These are phyloP conservation scores for Trissolcus basalis DNA, from an alignment of 1,140 invertebrate species.

Conservation along the genomic window DNA sequence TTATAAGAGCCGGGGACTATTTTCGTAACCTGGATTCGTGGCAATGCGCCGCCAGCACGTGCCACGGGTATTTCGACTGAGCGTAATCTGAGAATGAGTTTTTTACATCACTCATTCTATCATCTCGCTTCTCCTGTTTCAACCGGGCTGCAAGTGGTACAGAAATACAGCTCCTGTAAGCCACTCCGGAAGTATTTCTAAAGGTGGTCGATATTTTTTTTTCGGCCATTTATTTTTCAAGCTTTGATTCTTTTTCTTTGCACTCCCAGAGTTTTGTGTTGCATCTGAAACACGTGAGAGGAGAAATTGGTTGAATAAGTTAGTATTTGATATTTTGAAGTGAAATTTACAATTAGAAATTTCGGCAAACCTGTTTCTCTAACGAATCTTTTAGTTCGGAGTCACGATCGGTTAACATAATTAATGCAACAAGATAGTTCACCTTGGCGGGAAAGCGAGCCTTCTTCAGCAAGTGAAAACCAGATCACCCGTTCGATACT, in stretches of 20 bases:
- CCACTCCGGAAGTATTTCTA: constrained; percentile 37
- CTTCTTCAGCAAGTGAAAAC: constrained; percentile 51
- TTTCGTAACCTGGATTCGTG: constrained; percentile 14
- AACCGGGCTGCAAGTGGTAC: too few relatives aligned
- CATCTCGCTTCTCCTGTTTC: constrained; percentile 54
- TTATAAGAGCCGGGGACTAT: background rate
- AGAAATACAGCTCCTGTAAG: constrained; percentile 32
- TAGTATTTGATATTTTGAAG: too few relatives aligned
- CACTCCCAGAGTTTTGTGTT: background rate
- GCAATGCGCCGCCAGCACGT: constrained; percentile 26
- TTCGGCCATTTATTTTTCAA: background rate
- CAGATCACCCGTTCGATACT: constrained; percentile 46
- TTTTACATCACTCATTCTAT: constrained; percentile 52
- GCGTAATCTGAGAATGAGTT: constrained; percentile 63
- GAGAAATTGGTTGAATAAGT: too few relatives aligned
- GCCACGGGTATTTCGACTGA: constrained; percentile 42
- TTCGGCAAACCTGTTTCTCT: constrained; percentile 35
- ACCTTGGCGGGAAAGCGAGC: constrained; percentile 38
- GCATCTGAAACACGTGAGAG: background rate
- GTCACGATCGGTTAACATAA: constrained; percentile 54
- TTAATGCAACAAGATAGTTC: constrained; percentile 53
- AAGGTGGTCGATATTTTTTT: constrained; percentile 14
- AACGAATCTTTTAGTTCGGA: constrained; percentile 47
- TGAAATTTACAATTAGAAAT: constrained; percentile 7
- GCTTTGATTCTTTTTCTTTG: constrained; percentile 9